Evolutionary conservation across 1,140 invertebrate genomes (phyloP).

Genomic region (Pseudoatta argentina): DNA sequence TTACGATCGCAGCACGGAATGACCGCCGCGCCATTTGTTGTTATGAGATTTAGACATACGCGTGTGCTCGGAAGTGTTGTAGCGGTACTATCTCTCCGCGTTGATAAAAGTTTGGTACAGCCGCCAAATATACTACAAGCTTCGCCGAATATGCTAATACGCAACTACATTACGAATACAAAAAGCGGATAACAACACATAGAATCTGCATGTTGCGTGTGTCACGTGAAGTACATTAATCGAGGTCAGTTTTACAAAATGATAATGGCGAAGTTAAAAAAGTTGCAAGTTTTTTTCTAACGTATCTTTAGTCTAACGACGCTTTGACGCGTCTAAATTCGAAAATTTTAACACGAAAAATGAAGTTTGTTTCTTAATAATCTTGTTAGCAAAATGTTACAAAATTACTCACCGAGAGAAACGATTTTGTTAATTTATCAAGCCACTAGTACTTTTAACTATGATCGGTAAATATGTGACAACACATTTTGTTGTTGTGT

Average conservation of each 20-base stretch:
- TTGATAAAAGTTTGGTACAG: slow-evolving; percentile 43
- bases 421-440: no score
- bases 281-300: background rate
- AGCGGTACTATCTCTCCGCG: slow-evolving; percentile 16
- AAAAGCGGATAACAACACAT: slow-evolving; percentile 20
- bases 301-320: background rate
- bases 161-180: slow-evolving; percentile 17
- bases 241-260: background rate
- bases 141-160: slow-evolving; percentile 47
- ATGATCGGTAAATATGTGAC: no score
- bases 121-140: slow-evolving; percentile 31
- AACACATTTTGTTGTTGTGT: no score
- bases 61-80: slow-evolving; percentile 34
- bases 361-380: background rate
- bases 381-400: background rate
- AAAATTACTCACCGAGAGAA: background rate
- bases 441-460: no score
- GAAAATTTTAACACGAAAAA: background rate
- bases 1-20: slow-evolving; percentile 36
- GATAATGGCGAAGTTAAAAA: background rate
- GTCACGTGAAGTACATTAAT: slow-evolving; percentile 20
- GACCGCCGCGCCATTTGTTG: slow-evolving; percentile 11
- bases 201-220: background rate
- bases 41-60: slow-evolving; percentile 54
- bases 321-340: background rate